phyloP scores from a whole-genome alignment of 2,113 vertebrate genomes.

The Pollachius pollachius region DNA sequence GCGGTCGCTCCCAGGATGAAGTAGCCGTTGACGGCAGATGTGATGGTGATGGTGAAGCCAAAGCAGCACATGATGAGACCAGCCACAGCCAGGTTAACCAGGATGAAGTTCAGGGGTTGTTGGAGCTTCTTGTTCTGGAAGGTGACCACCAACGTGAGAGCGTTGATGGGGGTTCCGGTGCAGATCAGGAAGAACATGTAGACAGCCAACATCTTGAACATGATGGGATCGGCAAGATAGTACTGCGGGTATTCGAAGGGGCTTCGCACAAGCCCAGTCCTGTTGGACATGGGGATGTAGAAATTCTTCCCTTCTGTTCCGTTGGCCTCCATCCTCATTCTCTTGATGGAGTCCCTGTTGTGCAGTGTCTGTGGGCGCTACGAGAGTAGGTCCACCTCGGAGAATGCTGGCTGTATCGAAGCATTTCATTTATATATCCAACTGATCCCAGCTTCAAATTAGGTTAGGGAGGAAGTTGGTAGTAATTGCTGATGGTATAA shows the following conservation, averaged over 20 bases:
- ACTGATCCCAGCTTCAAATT: too few species aligned
- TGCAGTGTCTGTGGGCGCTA: too few species aligned
- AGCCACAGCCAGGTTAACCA: constrained; percentile 77
- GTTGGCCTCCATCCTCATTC: constrained; percentile 49
- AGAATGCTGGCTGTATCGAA: too few species aligned
- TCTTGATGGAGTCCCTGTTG: too few species aligned
- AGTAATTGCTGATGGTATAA: too few species aligned
- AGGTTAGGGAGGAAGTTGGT: too few species aligned
- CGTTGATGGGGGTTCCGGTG: constrained; percentile 69
- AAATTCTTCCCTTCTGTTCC: constrained; percentile 74
- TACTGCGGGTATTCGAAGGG: constrained; percentile 73
- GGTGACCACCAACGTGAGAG: constrained; percentile 75
- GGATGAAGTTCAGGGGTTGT: constrained; percentile 80
- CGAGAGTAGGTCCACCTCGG: too few species aligned
- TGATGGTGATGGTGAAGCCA: constrained; percentile 71
- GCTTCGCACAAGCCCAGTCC: constrained; percentile 68
- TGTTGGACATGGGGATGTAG: constrained; percentile 73
- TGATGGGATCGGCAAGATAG: constrained; percentile 70
- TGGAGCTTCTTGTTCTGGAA: constrained; percentile 81
- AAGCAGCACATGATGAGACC: constrained; percentile 72
- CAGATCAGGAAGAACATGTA: constrained; percentile 74
- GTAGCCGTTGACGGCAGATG: constrained; percentile 62
- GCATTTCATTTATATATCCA: too few species aligned
- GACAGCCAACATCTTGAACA: constrained; percentile 57
- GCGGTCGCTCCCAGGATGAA: constrained; percentile 61